Evolutionary conservation across 2,888 invertebrate genomes (phyloP).

Genomic region (Taphrorychus bicolor): DNA sequence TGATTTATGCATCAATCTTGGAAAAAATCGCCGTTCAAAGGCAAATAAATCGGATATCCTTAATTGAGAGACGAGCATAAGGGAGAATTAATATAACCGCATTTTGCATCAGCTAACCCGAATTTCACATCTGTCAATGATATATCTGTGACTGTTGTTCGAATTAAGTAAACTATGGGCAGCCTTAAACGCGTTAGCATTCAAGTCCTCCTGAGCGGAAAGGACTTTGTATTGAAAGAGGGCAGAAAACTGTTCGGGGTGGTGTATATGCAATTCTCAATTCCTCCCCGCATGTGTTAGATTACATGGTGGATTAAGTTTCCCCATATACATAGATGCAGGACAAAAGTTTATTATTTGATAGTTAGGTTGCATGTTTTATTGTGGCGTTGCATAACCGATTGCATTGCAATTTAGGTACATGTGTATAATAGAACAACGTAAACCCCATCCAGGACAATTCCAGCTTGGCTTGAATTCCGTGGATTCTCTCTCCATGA

Average conservation of each 20-base stretch:
- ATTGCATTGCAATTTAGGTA: background rate
- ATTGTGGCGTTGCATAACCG: background rate
- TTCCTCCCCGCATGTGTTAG: conserved; percentile 55
- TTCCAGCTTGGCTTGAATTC: conserved; percentile 54
- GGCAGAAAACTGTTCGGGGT: conserved; percentile 50
- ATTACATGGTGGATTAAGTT: conserved; percentile 56
- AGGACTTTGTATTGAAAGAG: conserved; percentile 50
- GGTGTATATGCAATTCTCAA: conserved; percentile 56
- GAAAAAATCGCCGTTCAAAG: background rate
- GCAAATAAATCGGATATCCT: background rate
- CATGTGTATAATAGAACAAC: background rate
- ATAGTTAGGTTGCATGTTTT: conserved; percentile 6
- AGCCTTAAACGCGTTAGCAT: conserved; percentile 60
- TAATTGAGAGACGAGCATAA: background rate
- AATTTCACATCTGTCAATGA: conserved; percentile 58
- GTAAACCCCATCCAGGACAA: conserved; percentile 47
- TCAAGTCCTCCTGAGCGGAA: conserved; percentile 58
- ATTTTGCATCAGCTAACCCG: conserved; percentile 21
- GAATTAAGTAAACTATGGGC: conserved; percentile 58
- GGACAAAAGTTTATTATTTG: conserved; percentile 5
- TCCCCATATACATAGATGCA: background rate
- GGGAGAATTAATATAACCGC: conserved; percentile 3
- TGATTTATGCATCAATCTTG: background rate
- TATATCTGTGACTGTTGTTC: conserved; percentile 57
- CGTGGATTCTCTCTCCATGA: conserved; percentile 55